Conservation (phyloP, 2,113 vertebrate species). For the Microcebus lehilahytsara region DNA sequence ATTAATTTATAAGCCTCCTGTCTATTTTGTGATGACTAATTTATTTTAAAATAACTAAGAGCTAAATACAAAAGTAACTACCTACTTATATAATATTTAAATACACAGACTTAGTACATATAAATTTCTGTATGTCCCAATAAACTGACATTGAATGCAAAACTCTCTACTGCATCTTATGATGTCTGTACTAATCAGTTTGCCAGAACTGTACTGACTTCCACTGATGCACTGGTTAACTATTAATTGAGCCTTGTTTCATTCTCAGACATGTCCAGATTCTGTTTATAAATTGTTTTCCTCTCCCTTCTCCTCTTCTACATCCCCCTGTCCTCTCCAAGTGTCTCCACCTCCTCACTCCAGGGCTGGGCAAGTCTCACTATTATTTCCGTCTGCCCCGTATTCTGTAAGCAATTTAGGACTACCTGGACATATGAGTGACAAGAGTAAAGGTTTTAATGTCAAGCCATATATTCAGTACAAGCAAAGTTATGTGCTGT, state of each 20-base stretch:
- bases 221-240: not conserved
- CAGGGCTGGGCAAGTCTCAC: not conserved
- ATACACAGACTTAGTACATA: accelerated
- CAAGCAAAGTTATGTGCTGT: not conserved
- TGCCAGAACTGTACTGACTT: not conserved
- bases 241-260: not conserved
- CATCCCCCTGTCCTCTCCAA: not conserved
- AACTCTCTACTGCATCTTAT: not conserved
- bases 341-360: accelerated
- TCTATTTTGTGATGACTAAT: not conserved
- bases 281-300: not conserved
- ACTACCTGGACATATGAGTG: not conserved
- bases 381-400: not conserved
- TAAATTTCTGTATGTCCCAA: not conserved
- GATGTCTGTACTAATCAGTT: not conserved
- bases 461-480: not conserved
- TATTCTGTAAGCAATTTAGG: not conserved
- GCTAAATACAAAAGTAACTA: not conserved
- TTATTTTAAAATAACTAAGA: not conserved
- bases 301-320: not conserved
- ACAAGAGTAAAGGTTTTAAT: not conserved
- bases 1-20: not conserved
- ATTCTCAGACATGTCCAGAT: not conserved
- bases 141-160: not conserved
- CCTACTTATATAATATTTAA: not conserved